Conservation (phyloP, 2,888 invertebrate genomes). For the Rosalia funebris region DNA sequence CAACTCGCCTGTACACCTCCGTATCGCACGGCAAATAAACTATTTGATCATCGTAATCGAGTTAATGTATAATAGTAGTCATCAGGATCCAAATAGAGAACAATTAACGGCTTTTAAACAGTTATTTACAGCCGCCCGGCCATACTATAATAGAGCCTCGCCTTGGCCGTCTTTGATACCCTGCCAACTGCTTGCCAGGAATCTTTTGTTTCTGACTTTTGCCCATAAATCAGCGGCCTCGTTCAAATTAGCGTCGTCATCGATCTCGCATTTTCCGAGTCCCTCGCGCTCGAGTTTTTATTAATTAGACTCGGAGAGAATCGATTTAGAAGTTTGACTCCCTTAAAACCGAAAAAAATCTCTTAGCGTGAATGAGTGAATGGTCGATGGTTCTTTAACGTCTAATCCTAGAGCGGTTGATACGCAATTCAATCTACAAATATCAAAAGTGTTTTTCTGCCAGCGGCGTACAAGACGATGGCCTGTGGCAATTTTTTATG, state of each 20-base stretch:
- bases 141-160: conserved; percentile 15
- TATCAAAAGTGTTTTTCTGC: too few species aligned
- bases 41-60: conserved; percentile 13
- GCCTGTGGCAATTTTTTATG: too few species aligned
- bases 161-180: conserved; percentile 13
- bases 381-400: too few species aligned
- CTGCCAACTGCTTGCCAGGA: conserved; percentile 15
- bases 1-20: background rate
- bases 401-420: too few species aligned
- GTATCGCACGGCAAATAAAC: conserved; percentile 2
- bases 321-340: background rate
- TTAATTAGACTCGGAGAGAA: background rate
- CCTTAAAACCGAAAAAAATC: background rate
- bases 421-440: too few species aligned
- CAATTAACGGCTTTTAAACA: conserved; percentile 27
- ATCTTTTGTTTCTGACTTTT: conserved; percentile 5
- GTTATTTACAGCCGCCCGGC: conserved; percentile 25
- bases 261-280: background rate
- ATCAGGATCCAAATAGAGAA: conserved; percentile 23
- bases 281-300: background rate
- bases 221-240: background rate
- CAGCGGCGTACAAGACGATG: too few species aligned
- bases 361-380: background rate
- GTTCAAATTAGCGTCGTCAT: background rate
- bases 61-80: conserved; percentile 15